phyloP scores from a whole-genome alignment of 92 coral and sea anemone genomes.

The Porites lobata region DNA sequence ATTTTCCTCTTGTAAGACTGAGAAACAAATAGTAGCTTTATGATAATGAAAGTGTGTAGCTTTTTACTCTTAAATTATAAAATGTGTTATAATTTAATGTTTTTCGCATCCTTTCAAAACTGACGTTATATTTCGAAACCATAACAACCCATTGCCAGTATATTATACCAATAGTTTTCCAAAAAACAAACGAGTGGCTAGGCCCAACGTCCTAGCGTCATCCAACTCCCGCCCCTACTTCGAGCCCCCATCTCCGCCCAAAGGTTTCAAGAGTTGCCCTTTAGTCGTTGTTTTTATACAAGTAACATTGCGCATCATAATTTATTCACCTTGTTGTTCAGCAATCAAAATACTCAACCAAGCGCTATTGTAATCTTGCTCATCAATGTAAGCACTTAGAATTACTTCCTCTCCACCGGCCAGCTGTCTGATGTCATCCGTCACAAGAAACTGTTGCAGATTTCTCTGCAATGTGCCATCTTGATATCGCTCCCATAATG shows the following conservation, averaged over 20 bases:
- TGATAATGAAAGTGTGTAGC: no score
- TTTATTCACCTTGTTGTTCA: slow-evolving; percentile 19
- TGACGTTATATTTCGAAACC: no score
- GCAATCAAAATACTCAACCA: slow-evolving; percentile 29
- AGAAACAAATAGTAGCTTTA: not conserved
- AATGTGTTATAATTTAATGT: no score
- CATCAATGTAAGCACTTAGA: slow-evolving; percentile 59
- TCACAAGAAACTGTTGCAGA: slow-evolving; percentile 51
- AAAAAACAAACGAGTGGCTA: no score
- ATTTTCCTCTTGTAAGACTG: not conserved
- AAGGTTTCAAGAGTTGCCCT: no score
- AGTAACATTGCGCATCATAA: not conserved
- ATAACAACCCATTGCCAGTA: no score
- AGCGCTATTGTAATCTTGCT: slow-evolving; percentile 59
- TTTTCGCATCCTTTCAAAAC: no score
- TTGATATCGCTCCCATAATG: slow-evolving; percentile 39
- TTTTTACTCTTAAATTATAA: no score
- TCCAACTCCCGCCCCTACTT: no score
- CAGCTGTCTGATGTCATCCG: slow-evolving; percentile 59
- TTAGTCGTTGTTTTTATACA: not conserved
- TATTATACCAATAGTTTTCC: no score
- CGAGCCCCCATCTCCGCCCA: no score
- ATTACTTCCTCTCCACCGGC: slow-evolving; percentile 55
- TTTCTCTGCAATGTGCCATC: slow-evolving; percentile 58
- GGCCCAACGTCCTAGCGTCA: no score